These are phyloP conservation scores for Drosophila littoralis DNA, from an alignment of 1,140 invertebrate genomes.

Conservation along the genomic window DNA sequence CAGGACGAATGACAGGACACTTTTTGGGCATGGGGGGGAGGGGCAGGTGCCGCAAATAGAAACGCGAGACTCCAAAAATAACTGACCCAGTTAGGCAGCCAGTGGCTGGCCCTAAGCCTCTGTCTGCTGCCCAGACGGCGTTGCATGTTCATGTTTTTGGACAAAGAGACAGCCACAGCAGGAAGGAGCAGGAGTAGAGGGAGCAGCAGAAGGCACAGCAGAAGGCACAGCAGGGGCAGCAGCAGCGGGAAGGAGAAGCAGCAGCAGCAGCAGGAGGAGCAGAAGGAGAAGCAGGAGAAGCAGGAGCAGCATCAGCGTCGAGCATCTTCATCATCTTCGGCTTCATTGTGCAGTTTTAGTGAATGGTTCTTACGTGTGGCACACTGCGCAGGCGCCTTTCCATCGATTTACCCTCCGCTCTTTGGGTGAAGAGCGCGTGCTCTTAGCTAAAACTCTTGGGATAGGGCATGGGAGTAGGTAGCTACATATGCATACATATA, in stretches of 20 bases:
- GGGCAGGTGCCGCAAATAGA: constrained; percentile 22
- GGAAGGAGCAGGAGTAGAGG: not conserved
- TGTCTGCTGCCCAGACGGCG: constrained; percentile 18
- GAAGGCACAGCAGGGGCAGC: not conserved
- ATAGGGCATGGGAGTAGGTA: constrained; percentile 65
- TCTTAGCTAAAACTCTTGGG: constrained; percentile 58
- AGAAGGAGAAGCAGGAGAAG: not conserved
- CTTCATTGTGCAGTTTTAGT: constrained; percentile 50
- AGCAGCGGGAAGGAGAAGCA: not conserved
- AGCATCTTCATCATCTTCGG: constrained; percentile 35
- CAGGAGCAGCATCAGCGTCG: constrained; percentile 16
- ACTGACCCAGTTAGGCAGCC: constrained; percentile 61
- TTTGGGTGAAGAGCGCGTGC: constrained; percentile 7
- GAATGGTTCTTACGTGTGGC: constrained; percentile 62
- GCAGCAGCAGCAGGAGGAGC: too few relatives aligned
- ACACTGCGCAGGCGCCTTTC: constrained; percentile 56
- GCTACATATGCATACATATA: too few relatives aligned
- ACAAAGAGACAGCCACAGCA: constrained; percentile 1
- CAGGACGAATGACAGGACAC: not conserved
- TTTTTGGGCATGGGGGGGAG: not conserved
- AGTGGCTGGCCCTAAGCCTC: constrained; percentile 1
- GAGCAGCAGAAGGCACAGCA: too few relatives aligned
- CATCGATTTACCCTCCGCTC: constrained; percentile 50
- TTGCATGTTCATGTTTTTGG: constrained; percentile 23
- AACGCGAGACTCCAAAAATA: constrained; percentile 61